A percentile compares a stretch with the other conserved stretches of the same genome.
Conservation (phyloP, 2,113 vertebrate species). For the Amphiprion ocellaris region DNA sequence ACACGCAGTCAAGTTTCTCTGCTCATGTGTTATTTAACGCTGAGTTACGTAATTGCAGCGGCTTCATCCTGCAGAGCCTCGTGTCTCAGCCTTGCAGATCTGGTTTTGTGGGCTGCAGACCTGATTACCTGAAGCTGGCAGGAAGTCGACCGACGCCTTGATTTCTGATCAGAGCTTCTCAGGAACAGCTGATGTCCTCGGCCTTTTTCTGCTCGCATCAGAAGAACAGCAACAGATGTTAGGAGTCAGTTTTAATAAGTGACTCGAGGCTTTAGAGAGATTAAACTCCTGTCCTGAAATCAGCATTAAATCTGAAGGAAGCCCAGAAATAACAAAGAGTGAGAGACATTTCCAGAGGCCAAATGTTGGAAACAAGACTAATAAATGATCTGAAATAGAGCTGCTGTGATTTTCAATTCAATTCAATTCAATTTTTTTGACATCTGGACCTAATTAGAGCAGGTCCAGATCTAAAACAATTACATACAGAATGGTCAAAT, state of each 20-base stretch:
- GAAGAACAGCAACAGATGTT: background rate
- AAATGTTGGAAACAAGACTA: no score
- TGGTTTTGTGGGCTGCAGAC: slow-evolving; percentile 6
- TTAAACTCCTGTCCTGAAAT: no score
- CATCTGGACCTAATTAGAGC: no score
- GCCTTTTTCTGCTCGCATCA: background rate
- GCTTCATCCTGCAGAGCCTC: background rate
- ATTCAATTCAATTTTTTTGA: no score
- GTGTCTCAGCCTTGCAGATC: background rate
- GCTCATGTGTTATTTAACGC: slow-evolving; percentile 18
- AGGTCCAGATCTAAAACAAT: no score
- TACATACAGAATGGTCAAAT: no score
- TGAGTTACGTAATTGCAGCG: slow-evolving; percentile 25
- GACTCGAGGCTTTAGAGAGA: background rate
- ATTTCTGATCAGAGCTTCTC: slow-evolving; percentile 22
- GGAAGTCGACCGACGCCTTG: background rate
- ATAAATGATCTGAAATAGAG: no score
- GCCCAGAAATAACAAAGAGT: no score
- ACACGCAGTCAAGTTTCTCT: background rate
- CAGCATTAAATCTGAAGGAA: no score
- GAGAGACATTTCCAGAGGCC: no score
- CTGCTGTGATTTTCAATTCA: no score
- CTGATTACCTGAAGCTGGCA: slow-evolving; percentile 27
- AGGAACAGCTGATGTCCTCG: slow-evolving; percentile 1
- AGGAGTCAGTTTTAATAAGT: background rate